These are phyloP conservation scores for Phalangium opilio DNA, from an alignment of 2,888 invertebrate genomes.

Conservation along the genomic window DNA sequence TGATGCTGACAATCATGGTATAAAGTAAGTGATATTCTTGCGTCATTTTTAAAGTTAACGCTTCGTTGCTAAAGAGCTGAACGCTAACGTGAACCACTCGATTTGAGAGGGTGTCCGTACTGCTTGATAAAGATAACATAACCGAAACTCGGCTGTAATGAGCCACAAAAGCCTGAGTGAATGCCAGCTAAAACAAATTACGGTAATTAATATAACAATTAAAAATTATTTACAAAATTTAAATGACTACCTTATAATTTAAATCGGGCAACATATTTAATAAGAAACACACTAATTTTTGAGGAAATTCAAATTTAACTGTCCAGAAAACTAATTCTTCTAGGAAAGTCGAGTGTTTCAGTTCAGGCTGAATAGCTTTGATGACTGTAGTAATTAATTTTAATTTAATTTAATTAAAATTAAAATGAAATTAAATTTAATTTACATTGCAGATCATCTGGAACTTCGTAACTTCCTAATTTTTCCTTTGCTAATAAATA, in stretches of 20 bases:
- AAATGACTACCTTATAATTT: slow-evolving; percentile 59
- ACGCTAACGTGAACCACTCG: slow-evolving; percentile 95
- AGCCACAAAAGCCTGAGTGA: slow-evolving; percentile 84
- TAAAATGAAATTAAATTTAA: too few relatives aligned
- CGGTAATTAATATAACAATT: slow-evolving; percentile 1
- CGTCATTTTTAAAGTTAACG: slow-evolving; percentile 75
- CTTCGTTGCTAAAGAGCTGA: slow-evolving; percentile 84
- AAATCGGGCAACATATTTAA: slow-evolving; percentile 90
- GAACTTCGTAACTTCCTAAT: neutral
- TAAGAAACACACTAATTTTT: slow-evolving; percentile 84
- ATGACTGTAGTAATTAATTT: neutral
- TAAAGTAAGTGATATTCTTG: slow-evolving; percentile 75
- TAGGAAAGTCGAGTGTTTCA: slow-evolving; percentile 66
- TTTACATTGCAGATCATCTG: neutral
- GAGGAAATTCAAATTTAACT: slow-evolving; percentile 87
- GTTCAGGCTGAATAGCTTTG: slow-evolving; percentile 29
- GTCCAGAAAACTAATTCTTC: slow-evolving; percentile 98
- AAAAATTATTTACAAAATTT: slow-evolving; percentile 2
- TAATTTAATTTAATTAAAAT: too few relatives aligned
- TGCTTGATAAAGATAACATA: slow-evolving; percentile 63
- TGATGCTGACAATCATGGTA: slow-evolving; percentile 78
- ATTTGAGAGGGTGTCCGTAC: slow-evolving; percentile 84
- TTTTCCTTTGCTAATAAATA: slow-evolving; percentile 2
- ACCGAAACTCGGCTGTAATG: slow-evolving; percentile 90
- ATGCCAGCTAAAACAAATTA: slow-evolving; percentile 46